A percentile compares a stretch with the other conserved stretches of the same genome.
These are phyloP conservation scores for Sebastes schlegelii DNA, from an alignment of 2,113 vertebrate genomes.

Conservation along the genomic window DNA sequence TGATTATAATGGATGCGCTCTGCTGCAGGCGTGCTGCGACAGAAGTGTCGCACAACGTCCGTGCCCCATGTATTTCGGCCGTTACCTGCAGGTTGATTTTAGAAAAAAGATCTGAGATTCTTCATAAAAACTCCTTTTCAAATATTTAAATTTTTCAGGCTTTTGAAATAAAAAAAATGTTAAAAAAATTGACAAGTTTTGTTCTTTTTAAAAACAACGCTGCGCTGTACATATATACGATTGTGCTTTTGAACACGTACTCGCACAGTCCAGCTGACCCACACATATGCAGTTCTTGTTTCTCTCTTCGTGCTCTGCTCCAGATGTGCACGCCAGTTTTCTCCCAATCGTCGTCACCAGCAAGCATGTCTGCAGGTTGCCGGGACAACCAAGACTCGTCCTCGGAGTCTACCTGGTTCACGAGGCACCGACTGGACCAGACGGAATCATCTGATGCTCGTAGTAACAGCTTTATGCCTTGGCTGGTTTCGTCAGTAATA, in stretches of 20 bases:
- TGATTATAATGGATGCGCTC: not conserved
- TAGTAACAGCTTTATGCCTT: constrained; percentile 72
- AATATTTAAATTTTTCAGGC: constrained; percentile 55
- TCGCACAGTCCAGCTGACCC: constrained; percentile 60
- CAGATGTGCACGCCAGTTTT: constrained; percentile 7
- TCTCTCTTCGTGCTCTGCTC: not conserved
- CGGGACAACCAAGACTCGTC: constrained; percentile 7
- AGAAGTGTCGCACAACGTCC: not conserved
- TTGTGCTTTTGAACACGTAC: constrained; percentile 72
- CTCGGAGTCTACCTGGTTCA: constrained; percentile 31
- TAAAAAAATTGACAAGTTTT: constrained; percentile 56
- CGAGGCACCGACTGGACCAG: constrained; percentile 27
- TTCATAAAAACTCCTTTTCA: constrained; percentile 64
- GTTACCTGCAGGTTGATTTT: constrained; percentile 25
- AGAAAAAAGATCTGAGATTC: constrained; percentile 53
- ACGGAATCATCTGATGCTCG: constrained; percentile 40
- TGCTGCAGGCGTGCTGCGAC: too few species aligned
- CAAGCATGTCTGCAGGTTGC: constrained; percentile 6
- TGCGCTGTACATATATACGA: constrained; percentile 20
- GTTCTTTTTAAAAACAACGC: constrained; percentile 60
- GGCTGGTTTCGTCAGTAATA: constrained; percentile 76
- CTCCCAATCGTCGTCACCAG: not conserved
- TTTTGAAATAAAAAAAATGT: constrained; percentile 47
- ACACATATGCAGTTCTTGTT: constrained; percentile 12
- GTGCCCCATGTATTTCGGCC: not conserved